phyloP scores from a whole-genome alignment of 2,797 vertebrate genomes.

The Remorina albescens region DNA sequence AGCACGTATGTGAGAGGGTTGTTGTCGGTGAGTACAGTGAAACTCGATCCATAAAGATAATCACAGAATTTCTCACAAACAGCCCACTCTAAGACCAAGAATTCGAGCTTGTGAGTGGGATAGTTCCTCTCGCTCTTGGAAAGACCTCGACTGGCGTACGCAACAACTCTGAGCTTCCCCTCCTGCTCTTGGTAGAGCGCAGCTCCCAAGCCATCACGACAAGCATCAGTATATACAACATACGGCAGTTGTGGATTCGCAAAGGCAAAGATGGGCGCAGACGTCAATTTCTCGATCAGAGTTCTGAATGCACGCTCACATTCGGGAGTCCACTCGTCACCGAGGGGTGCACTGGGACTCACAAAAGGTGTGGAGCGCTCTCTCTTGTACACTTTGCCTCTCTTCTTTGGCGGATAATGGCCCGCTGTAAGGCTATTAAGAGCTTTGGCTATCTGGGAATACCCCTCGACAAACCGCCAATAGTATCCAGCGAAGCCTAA shows the following conservation, averaged over 20 bases:
- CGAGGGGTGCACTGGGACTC: not conserved
- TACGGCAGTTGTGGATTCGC: not conserved
- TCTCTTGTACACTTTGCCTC: constrained; percentile 18
- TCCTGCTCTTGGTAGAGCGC: no score
- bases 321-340: no score
- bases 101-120: not conserved
- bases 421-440: not conserved
- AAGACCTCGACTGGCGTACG: not conserved
- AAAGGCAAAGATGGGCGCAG: not conserved
- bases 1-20: no score
- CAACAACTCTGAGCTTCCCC: not conserved
- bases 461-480: not conserved
- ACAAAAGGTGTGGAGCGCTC: not conserved
- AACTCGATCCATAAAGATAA: no score
- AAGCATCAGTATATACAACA: not conserved
- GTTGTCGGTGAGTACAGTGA: no score
- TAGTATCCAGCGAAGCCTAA: constrained; percentile 12
- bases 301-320: no score
- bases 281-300: no score
- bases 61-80: no score
- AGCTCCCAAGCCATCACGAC: not conserved
- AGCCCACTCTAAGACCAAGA: not conserved
- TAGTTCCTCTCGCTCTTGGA: not conserved
- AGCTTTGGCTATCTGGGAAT: not conserved
- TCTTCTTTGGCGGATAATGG: constrained; percentile 18